Percentiles rank a stretch among this genome's conserved stretches.
phyloP scores from a whole-genome alignment of 2,888 invertebrate species.

The Protophormia terraenovae region DNA sequence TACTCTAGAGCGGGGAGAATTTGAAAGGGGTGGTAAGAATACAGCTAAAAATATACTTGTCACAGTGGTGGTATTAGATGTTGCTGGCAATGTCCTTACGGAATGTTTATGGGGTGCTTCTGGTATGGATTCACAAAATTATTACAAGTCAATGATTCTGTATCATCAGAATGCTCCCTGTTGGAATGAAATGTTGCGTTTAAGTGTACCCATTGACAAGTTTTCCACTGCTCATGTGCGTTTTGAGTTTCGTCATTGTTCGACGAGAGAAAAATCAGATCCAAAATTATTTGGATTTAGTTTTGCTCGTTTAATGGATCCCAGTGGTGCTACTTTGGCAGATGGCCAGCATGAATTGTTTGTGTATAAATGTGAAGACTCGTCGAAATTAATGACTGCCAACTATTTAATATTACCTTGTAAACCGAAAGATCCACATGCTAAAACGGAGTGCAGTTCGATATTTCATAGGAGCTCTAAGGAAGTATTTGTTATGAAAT shows the following conservation, averaged over 20 bases:
- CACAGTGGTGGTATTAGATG: constrained; percentile 89
- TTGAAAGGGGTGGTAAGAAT: constrained; percentile 95
- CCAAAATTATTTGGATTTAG: constrained; percentile 95
- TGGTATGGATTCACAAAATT: constrained; percentile 87
- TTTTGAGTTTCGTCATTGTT: constrained; percentile 96
- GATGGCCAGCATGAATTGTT: constrained; percentile 95
- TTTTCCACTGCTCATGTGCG: constrained; percentile 96
- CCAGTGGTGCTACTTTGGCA: constrained; percentile 92
- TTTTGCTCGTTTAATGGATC: constrained; percentile 94
- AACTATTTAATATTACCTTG: constrained; percentile 86
- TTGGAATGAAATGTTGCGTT: constrained; percentile 94
- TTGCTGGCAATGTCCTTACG: constrained; percentile 84
- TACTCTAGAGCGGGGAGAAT: constrained; percentile 93
- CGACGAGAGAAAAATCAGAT: constrained; percentile 94
- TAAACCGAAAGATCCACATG: constrained; percentile 84
- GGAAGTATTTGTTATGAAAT: constrained; percentile 91
- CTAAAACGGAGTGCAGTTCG: constrained; percentile 81
- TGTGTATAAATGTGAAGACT: constrained; percentile 96
- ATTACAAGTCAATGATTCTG: constrained; percentile 93
- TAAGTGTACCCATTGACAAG: constrained; percentile 94
- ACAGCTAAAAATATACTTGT: constrained; percentile 97
- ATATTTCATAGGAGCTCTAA: constrained; percentile 90
- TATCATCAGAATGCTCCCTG: constrained; percentile 97
- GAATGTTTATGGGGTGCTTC: constrained; percentile 93
- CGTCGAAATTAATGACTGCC: constrained; percentile 83